phyloP scores from a whole-genome alignment of 2,888 invertebrate species.

The Limnephilus rhombicus region DNA sequence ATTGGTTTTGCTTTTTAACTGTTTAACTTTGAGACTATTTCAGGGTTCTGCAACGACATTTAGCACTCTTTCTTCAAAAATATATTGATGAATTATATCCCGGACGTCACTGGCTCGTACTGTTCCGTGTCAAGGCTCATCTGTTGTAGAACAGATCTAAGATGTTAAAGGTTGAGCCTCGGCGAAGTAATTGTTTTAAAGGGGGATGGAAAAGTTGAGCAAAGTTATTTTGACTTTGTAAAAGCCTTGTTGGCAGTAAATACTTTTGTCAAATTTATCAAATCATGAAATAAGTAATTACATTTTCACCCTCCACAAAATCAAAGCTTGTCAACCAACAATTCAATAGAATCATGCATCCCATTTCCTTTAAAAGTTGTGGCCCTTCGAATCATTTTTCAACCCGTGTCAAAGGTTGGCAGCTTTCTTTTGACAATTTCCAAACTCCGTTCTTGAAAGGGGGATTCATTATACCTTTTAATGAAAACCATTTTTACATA shows the following conservation, averaged over 20 bases:
- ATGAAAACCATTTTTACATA: not conserved
- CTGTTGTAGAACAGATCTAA: not conserved
- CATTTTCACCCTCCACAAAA: not conserved
- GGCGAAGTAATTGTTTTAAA: not conserved
- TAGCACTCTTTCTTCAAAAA: not conserved
- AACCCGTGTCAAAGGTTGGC: constrained; percentile 47
- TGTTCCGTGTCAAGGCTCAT: not conserved
- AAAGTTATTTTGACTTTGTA: constrained; percentile 1
- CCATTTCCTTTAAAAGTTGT: constrained; percentile 26
- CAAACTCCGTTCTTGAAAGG: not conserved
- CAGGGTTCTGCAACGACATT: not conserved
- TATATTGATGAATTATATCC: too few relatives aligned
- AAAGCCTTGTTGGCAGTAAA: not conserved
- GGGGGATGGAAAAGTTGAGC: not conserved
- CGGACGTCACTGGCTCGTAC: too few relatives aligned
- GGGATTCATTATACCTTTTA: constrained; percentile 22
- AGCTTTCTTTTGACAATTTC: constrained; percentile 33
- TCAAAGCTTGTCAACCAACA: constrained; percentile 16
- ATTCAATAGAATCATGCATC: constrained; percentile 39
- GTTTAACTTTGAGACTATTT: not conserved
- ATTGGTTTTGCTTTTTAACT: not conserved
- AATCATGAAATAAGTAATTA: not conserved
- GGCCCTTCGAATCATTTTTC: constrained; percentile 33
- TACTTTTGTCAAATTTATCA: not conserved
- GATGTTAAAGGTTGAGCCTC: not conserved